Percentiles rank a stretch among this genome's conserved stretches.
Conservation (phyloP, 2,797 vertebrate genomes). For the Pachyuromys duprasi region DNA sequence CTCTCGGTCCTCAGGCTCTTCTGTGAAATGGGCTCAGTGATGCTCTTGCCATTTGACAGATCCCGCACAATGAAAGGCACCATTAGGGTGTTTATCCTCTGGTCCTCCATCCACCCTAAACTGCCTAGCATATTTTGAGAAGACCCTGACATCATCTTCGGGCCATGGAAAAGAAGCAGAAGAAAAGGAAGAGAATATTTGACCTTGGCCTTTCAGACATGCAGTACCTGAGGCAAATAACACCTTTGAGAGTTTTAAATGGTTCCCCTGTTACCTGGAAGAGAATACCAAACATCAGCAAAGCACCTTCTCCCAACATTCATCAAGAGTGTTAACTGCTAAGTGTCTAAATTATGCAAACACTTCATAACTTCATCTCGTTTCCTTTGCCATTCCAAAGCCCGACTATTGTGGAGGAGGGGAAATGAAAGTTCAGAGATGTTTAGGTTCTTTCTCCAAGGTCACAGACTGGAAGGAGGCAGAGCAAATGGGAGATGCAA, state of each 20-base stretch:
- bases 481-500: background rate
- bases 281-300: background rate
- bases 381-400: background rate
- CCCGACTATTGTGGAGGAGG: background rate
- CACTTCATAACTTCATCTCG: background rate
- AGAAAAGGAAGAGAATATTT: background rate
- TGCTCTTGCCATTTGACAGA: background rate
- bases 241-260: background rate
- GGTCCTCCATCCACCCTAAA: background rate
- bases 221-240: background rate
- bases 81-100: background rate
- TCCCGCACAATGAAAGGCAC: background rate
- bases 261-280: slow-evolving; percentile 12
- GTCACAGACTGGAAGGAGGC: background rate
- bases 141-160: background rate
- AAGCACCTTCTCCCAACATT: background rate
- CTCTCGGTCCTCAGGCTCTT: background rate
- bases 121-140: background rate
- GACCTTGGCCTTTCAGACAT: background rate
- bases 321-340: slow-evolving; percentile 4
- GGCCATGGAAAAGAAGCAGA: background rate
- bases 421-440: background rate
- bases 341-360: background rate
- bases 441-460: background rate
- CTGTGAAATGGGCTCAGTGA: background rate